Evolutionary conservation across 2,113 vertebrate species (phyloP).

Genomic region (Rhynchomys soricoides): DNA sequence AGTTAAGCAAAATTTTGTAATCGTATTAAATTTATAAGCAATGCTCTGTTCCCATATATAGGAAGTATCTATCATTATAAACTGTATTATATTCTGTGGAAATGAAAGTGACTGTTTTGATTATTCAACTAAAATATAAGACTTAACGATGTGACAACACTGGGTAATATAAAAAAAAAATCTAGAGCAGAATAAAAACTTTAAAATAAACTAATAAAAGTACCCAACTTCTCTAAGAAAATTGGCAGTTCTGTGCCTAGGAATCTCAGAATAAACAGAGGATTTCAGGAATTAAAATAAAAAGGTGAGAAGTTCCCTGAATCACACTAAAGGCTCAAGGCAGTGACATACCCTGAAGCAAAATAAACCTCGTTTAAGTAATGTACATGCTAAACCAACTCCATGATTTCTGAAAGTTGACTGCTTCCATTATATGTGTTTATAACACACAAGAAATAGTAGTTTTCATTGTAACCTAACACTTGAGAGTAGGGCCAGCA

Average conservation of each 20-base stretch:
- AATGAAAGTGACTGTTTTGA: neutral
- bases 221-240: neutral
- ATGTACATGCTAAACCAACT: neutral
- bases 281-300: neutral
- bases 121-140: neutral
- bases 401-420: neutral
- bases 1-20: constrained; percentile 8
- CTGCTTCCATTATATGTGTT: neutral
- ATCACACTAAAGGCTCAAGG: neutral
- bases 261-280: neutral
- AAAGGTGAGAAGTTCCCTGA: neutral
- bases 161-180: neutral
- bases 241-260: neutral
- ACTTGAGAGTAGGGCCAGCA: neutral
- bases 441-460: neutral
- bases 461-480: neutral
- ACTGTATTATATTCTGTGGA: neutral
- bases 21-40: neutral
- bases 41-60: neutral
- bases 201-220: neutral
- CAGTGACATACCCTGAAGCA: neutral
- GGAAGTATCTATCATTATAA: neutral
- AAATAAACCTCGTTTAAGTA: neutral
- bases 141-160: neutral
- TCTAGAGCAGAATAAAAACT: neutral